A percentile compares a stretch with the other conserved stretches of the same genome.
phyloP scores from a whole-genome alignment of 2,888 invertebrate genomes.

The Sepiola atlantica region DNA sequence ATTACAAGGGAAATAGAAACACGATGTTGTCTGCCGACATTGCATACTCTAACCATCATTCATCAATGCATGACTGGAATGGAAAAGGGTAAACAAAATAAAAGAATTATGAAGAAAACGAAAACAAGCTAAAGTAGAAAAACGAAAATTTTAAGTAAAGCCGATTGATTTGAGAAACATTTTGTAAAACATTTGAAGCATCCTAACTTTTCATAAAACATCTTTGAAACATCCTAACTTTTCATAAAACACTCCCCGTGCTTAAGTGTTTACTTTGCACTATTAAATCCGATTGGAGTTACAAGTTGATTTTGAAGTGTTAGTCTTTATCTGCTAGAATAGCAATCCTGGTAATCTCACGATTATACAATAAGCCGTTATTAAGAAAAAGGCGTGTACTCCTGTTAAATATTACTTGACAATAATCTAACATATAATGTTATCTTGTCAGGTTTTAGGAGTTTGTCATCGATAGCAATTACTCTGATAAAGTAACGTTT shows the following conservation, averaged over 20 bases:
- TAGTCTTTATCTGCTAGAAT: too few species aligned
- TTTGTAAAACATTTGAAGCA: not conserved
- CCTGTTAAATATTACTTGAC: too few species aligned
- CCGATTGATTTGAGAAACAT: not conserved
- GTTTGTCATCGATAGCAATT: too few species aligned
- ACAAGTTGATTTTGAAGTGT: too few species aligned
- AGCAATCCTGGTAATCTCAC: too few species aligned
- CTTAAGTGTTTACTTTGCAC: too few species aligned
- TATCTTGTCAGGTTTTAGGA: too few species aligned
- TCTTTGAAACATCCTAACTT: not conserved
- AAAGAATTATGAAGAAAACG: not conserved
- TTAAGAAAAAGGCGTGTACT: too few species aligned
- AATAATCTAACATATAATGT: too few species aligned
- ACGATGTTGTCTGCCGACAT: not conserved
- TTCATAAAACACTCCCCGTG: not conserved
- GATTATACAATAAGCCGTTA: too few species aligned
- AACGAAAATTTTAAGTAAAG: not conserved
- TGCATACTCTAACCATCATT: not conserved
- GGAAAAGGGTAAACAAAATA: not conserved
- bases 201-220: not conserved
- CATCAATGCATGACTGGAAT: conserved; percentile 32
- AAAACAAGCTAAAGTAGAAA: not conserved
- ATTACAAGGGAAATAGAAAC: not conserved
- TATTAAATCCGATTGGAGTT: too few species aligned
- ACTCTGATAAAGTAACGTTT: too few species aligned